These are phyloP conservation scores for Phylloscopus trochilus DNA, from an alignment of 2,113 vertebrate species.

Conservation along the genomic window DNA sequence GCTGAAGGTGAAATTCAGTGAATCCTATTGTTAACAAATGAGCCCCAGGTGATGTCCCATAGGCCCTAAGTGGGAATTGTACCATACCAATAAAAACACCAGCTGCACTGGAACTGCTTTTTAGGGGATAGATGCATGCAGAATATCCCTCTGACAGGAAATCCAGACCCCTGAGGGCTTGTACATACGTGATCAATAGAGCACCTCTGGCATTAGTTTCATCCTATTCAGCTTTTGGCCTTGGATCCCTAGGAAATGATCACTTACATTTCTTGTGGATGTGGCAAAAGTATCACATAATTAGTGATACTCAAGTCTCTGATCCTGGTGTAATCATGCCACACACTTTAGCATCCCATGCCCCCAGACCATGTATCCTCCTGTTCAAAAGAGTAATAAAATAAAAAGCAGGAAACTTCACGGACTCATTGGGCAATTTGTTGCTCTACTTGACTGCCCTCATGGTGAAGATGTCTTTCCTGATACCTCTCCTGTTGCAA, in stretches of 20 bases:
- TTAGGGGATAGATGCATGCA: neutral
- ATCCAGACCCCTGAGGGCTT: neutral
- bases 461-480: neutral
- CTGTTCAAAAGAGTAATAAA: neutral
- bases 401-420: neutral
- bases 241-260: neutral
- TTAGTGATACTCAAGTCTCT: neutral
- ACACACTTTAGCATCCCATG: neutral
- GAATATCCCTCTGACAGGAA: neutral
- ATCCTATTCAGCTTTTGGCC: neutral
- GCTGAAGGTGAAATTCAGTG: constrained; percentile 15
- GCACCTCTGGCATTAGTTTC: neutral
- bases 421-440: neutral
- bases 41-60: neutral
- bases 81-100: neutral
- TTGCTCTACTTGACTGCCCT: neutral
- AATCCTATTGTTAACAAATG: constrained; percentile 23
- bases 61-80: neutral
- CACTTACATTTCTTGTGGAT: neutral
- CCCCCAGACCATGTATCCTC: neutral
- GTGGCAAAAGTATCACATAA: neutral
- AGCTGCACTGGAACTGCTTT: neutral
- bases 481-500: neutral
- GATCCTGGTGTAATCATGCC: neutral
- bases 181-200: neutral